Base-by-base conservation (phyloP, 2,113 vertebrate species). In the Pyrgilauda ruficollis region DNA sequence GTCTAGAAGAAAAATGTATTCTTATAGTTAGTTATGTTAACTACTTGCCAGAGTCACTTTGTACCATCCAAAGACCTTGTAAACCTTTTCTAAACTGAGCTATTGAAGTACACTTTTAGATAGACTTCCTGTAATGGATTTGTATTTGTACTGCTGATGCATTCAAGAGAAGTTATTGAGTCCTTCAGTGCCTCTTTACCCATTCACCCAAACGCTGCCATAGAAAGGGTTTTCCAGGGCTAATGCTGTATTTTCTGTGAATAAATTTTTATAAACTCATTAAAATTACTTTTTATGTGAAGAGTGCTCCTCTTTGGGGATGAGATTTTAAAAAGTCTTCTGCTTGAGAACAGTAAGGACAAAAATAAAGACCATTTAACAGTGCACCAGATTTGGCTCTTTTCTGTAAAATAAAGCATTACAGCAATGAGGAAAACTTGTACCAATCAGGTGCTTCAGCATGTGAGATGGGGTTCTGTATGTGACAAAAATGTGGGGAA, bases 1-100 rank as follows among this genome's bases (percentile, higher is more conserved):
- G 66, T 82, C 77, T 62, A 37, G 49, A 47, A 8, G 30, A 72
- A 95, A 93, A 68, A 52, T 46, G 13, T 46, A 16, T 67, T 86
- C 62, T 75, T 84, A 53, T 69, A 90, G 88, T 87, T 87, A 91
- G 43, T 52, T 86, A 80, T 52, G 66, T 87, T 86, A 94, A 81
- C 55, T 84, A 49, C 73, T 89, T 91, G 35, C 61, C 31, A 49
- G 49, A 89, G 66, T 93, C 58, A 52, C n/a, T 94, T 74, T 70
- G 53, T 68, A 37, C 58, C 24, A 62, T 61, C 46, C n/a, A 50
- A 75, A 92, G 80, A 63, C 76, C 76, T 88, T 85, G 37, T 84
- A 92, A 96, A 84, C 72, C 55, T 89, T 67, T 78, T 31, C 35
- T 90, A 70, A 88, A 88, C 26, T 35, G 70, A 87, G n/a, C 75